These are phyloP conservation scores for silkworm (Bombyx mori) DNA, from an alignment of 1,140 invertebrate genomes.

Conservation along the genomic window DNA sequence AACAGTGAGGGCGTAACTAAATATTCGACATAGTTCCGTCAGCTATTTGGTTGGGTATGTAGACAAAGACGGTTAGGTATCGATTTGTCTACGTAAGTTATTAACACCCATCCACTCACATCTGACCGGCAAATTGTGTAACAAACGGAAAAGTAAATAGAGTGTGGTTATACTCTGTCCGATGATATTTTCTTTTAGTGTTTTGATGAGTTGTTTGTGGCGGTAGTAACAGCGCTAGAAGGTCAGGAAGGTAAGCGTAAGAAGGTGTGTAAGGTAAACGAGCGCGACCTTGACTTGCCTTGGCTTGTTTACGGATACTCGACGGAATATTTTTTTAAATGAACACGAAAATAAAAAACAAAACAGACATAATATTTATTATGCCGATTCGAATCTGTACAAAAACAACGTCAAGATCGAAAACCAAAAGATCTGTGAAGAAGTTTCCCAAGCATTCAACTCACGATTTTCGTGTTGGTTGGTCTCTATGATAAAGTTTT, in stretches of 20 bases:
- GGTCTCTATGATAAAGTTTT: no score
- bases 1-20: no score
- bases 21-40: no score
- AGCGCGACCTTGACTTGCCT: conserved; percentile 37
- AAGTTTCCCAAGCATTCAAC: no score
- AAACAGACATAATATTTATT: no score
- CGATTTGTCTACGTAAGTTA: neutral
- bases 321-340: conserved; percentile 4
- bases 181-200: conserved; percentile 6
- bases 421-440: no score
- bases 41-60: neutral
- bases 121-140: conserved; percentile 4
- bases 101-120: neutral
- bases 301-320: conserved; percentile 51
- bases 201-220: conserved; percentile 2
- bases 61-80: neutral
- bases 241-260: conserved; percentile 10
- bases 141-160: conserved; percentile 6
- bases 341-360: no score
- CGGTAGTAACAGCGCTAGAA: neutral
- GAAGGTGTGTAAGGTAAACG: conserved; percentile 36
- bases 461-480: no score
- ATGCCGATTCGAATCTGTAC: no score
- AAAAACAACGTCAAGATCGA: no score
- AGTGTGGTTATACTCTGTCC: neutral